Evolutionary conservation across 2,113 vertebrate species (phyloP).

Genomic region (Genyomyrus donnyi): DNA sequence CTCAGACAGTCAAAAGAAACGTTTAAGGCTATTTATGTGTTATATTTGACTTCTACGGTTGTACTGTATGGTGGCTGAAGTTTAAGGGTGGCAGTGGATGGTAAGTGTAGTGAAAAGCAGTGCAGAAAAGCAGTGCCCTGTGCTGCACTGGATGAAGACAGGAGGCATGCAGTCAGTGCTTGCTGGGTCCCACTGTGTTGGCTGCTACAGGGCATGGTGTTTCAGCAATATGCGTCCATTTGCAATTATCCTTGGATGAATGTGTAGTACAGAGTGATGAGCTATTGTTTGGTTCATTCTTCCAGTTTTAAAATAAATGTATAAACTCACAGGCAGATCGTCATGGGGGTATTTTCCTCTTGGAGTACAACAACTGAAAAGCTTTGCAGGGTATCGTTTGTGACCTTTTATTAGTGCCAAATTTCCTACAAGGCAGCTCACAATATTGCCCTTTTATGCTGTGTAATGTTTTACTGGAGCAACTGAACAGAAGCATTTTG

Average conservation of each 20-base stretch:
- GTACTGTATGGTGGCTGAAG: background rate
- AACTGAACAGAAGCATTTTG: background rate
- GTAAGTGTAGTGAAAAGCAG: constrained; percentile 25
- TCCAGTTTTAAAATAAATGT: background rate
- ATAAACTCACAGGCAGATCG: background rate
- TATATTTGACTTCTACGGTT: background rate
- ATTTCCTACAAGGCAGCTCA: background rate
- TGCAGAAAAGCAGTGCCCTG: constrained; percentile 8
- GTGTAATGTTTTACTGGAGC: background rate
- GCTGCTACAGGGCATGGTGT: background rate
- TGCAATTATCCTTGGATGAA: background rate
- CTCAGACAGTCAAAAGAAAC: background rate
- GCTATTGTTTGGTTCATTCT: background rate
- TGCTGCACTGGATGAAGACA: background rate
- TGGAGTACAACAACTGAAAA: background rate
- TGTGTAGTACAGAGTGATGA: background rate
- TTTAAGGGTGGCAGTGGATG: background rate
- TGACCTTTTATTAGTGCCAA: background rate
- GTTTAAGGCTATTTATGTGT: background rate
- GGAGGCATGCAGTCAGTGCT: background rate
- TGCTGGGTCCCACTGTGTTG: background rate
- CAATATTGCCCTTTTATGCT: background rate
- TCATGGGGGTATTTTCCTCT: background rate
- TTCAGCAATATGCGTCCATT: background rate
- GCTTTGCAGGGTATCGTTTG: background rate